Percentiles rank a stretch among this genome's conserved stretches.
Conservation (phyloP, 2,888 invertebrate genomes). For the Cosmorhoe ocellata region DNA sequence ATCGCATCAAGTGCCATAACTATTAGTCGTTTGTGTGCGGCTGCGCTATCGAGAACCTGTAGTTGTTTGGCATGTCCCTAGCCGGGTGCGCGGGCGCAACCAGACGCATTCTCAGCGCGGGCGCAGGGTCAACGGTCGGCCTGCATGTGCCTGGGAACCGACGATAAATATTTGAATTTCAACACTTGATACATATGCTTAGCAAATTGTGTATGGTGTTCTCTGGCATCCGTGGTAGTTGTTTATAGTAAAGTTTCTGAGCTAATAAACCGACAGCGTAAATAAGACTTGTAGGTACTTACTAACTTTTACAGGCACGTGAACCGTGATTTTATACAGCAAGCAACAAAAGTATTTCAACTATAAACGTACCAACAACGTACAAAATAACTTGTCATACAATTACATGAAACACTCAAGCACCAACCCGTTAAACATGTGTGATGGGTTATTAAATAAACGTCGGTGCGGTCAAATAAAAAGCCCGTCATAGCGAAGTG, state of each 20-base stretch:
- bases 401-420: slow-evolving; percentile 10
- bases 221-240: slow-evolving; percentile 50
- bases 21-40: slow-evolving; percentile 32
- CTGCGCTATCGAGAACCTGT: slow-evolving; percentile 38
- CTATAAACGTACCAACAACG: slow-evolving; percentile 13
- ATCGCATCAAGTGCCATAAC: slow-evolving; percentile 31
- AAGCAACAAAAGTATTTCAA: slow-evolving; percentile 31
- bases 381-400: slow-evolving; percentile 14
- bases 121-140: slow-evolving; percentile 77
- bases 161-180: slow-evolving; percentile 81
- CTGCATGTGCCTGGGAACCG: slow-evolving; percentile 73
- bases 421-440: slow-evolving; percentile 23
- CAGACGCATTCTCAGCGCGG: slow-evolving; percentile 64
- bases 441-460: slow-evolving; percentile 32
- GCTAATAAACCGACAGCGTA: slow-evolving; percentile 32
- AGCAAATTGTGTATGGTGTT: slow-evolving; percentile 75
- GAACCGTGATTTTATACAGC: slow-evolving; percentile 32
- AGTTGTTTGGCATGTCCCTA: slow-evolving; percentile 53
- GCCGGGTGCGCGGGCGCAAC: slow-evolving; percentile 53
- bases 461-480: slow-evolving; percentile 31
- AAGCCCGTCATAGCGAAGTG: slow-evolving; percentile 14
- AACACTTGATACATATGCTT: slow-evolving; percentile 80
- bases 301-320: slow-evolving; percentile 2
- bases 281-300: slow-evolving; percentile 26
- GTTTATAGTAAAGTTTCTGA: slow-evolving; percentile 57